Conservation (phyloP, 2,113 vertebrate species). For the Thalassarche chlororhynchos region DNA sequence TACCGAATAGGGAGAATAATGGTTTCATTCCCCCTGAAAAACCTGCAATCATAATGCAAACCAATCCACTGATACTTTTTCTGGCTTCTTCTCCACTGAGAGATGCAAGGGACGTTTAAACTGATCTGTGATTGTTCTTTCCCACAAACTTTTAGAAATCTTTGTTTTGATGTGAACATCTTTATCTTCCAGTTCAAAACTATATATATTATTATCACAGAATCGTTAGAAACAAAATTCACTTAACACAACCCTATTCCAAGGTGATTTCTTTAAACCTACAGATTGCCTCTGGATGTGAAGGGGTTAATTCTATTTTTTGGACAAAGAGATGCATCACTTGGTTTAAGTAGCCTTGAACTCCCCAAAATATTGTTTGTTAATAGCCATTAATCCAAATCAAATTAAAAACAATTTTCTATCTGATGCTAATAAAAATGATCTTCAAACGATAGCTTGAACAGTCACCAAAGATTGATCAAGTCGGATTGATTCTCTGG, state of each 20-base stretch:
- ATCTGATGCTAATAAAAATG: not conserved
- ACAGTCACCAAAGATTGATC: constrained; percentile 1
- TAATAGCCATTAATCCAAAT: constrained; percentile 12
- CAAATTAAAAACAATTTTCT: not conserved
- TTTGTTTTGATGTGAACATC: not conserved
- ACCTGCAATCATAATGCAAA: not conserved
- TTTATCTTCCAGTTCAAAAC: not conserved
- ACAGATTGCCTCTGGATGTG: not conserved
- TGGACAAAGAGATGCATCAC: not conserved
- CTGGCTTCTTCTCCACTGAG: not conserved
- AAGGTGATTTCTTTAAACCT: not conserved
- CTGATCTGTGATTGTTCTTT: not conserved
- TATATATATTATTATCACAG: not conserved
- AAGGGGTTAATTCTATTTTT: not conserved
- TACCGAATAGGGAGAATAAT: not conserved
- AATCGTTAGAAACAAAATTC: not conserved
- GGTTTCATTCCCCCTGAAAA: not conserved
- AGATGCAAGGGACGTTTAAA: not conserved
- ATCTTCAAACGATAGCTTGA: not conserved
- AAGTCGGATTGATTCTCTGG: constrained; percentile 5
- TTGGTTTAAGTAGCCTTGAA: not conserved
- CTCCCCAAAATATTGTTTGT: not conserved
- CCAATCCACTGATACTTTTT: not conserved
- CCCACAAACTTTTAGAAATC: not conserved
- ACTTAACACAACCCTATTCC: not conserved